These are phyloP conservation scores for Metallyticus violacea DNA, from an alignment of 2,888 invertebrate genomes.

Conservation along the genomic window DNA sequence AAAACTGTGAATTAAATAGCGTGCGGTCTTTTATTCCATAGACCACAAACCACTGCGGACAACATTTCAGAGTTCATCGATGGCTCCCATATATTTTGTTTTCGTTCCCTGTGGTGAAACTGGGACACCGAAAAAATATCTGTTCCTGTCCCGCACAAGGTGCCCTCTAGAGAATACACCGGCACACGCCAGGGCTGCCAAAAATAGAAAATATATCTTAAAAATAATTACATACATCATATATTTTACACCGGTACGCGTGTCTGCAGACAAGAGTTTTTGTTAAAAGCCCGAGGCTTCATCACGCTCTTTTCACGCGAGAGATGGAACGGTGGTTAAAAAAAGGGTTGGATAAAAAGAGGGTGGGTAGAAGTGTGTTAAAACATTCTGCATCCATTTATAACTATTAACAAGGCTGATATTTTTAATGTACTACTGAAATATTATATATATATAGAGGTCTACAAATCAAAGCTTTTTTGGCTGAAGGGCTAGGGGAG, in stretches of 20 bases:
- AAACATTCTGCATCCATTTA: background rate
- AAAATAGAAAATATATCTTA: background rate
- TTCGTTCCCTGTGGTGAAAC: background rate
- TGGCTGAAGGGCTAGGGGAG: background rate
- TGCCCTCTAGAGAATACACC: background rate
- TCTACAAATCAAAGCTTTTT: conserved; percentile 13
- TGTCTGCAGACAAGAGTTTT: background rate
- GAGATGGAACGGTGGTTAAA: background rate
- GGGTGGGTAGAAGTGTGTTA: background rate
- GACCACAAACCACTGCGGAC: background rate
- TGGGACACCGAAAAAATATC: background rate
- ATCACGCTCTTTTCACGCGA: background rate
- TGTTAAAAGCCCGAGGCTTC: background rate
- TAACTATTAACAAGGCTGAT: conserved; percentile 16
- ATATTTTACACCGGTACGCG: background rate
- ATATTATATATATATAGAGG: background rate
- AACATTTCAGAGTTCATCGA: background rate
- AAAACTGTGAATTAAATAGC: background rate
- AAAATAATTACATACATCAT: background rate
- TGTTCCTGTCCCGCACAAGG: background rate
- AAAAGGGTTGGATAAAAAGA: background rate
- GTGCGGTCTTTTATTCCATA: background rate
- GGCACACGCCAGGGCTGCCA: background rate
- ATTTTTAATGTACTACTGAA: conserved; percentile 11
- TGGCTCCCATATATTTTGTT: background rate